Evolutionary conservation across 2,113 vertebrate species (phyloP), one percentile per base, ranked within the genome.

Genomic region (Nerophis lumbriciformis): DNA sequence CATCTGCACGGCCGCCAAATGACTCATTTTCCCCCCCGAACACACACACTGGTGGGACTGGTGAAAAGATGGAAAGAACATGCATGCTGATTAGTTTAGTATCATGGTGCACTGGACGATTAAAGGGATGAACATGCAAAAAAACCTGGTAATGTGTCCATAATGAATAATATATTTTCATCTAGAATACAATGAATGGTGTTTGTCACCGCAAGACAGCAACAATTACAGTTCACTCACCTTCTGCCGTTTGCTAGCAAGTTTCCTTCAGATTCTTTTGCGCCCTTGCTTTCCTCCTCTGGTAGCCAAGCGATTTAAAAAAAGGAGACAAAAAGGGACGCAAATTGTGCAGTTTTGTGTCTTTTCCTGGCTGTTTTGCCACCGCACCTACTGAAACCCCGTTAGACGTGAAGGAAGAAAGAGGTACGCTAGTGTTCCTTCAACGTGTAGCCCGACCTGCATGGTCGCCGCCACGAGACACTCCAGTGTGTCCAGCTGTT

Each of bases 401-500:
- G 51, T 59, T 66, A 38, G 36, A 61, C 45, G 49, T 8, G 28
- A 6, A 44, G 28, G 39, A 9, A 36, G 47, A 48, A 28, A 39
- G 53, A 61, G 65, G 56, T 50, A 59, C 49, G 48, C 49, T 71
- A 35, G 11, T 21, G 8, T 61, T 55, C 62, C n/a, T 21, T 57
- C 39, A 42, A 16, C 63, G 16, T 15, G 61, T 8, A 42, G 45
- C 21, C 21, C 7, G 39, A 19, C 35, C 8, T 10, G 7, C 2
- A 36, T 49, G 54, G 13, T 49, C 51, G 55, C 55, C 55, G 75
- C 83, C 82, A 81, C 81, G 79, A 85, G 77, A 83, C 77, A 62
- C 61, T 58, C 62, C 36, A 5, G 6, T 59, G 60, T n/a, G 48
- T 70, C 80, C 83, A 81, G 84, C 78, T 82, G 82, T 84, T 77